Evolutionary conservation across 2,797 vertebrate genomes (phyloP).

Genomic region (Psittacula derbiana): DNA sequence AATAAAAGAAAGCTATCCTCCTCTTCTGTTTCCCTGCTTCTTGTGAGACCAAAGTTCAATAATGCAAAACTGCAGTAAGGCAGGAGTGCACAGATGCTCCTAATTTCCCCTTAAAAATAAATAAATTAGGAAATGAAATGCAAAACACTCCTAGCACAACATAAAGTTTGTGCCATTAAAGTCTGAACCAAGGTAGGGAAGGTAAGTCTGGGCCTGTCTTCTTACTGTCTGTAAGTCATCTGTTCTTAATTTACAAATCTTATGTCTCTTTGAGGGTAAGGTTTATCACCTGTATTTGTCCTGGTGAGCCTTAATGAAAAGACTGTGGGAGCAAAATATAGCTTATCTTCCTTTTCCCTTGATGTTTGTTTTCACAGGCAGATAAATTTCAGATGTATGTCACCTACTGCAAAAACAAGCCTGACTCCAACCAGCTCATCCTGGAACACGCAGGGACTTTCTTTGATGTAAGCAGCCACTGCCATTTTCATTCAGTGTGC

Average conservation of each 20-base stretch:
- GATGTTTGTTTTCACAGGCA: slow-evolving; percentile 82
- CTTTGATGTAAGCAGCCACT: slow-evolving; percentile 89
- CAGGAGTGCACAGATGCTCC: neutral
- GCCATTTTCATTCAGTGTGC: neutral
- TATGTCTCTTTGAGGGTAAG: neutral
- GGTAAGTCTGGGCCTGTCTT: neutral
- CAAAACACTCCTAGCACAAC: neutral
- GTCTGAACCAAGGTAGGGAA: neutral
- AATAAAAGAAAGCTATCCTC: neutral
- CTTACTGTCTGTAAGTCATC: neutral
- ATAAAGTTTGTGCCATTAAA: neutral
- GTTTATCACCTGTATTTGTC: slow-evolving; percentile 5
- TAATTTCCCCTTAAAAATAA: slow-evolving; percentile 32
- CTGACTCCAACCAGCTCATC: slow-evolving; percentile 96
- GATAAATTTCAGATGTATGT: slow-evolving; percentile 99
- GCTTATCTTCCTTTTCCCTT: slow-evolving; percentile 28
- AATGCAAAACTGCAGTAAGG: neutral
- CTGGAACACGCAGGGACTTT: slow-evolving; percentile 94
- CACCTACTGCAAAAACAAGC: slow-evolving; percentile 98
- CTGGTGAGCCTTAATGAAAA: neutral
- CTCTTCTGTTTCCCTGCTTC: neutral
- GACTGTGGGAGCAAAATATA: neutral
- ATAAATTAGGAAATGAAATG: slow-evolving; percentile 13
- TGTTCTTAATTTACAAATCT: neutral
- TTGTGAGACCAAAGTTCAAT: neutral